phyloP scores from a whole-genome alignment of 2,888 invertebrate species.

The Tipula unca region DNA sequence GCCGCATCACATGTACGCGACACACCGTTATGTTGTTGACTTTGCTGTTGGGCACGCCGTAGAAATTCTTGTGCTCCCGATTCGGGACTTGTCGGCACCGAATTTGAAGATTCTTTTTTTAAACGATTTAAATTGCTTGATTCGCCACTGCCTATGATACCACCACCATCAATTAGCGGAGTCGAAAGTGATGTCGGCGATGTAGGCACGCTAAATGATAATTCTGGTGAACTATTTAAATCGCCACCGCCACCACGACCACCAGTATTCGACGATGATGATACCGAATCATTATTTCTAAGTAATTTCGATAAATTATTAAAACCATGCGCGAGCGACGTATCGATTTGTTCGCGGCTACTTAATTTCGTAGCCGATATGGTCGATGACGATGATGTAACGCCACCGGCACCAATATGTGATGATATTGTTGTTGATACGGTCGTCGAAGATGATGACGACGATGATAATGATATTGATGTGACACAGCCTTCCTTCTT shows the following conservation, averaged over 20 bases:
- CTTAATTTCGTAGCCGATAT: not conserved
- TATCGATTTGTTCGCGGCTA: slow-evolving; percentile 24
- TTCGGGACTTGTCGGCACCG: slow-evolving; percentile 64
- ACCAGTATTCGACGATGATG: slow-evolving; percentile 41
- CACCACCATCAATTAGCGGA: slow-evolving; percentile 37
- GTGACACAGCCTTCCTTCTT: slow-evolving; percentile 24
- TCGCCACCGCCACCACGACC: slow-evolving; percentile 27
- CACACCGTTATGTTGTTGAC: slow-evolving; percentile 45
- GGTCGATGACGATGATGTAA: not conserved
- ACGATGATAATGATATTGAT: slow-evolving; percentile 14
- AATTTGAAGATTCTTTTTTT: slow-evolving; percentile 44
- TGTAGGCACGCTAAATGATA: slow-evolving; percentile 43
- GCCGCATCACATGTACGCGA: slow-evolving; percentile 47
- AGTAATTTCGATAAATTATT: slow-evolving; percentile 1
- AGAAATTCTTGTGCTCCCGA: slow-evolving; percentile 34
- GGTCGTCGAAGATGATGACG: not conserved
- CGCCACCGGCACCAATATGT: not conserved
- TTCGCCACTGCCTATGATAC: not conserved
- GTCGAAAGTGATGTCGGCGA: slow-evolving; percentile 44
- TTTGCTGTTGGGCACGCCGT: slow-evolving; percentile 36
- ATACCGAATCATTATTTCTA: slow-evolving; percentile 27
- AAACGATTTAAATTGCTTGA: slow-evolving; percentile 1
- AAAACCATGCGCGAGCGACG: slow-evolving; percentile 36
- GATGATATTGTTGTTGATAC: not conserved
- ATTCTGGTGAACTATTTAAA: slow-evolving; percentile 35